phyloP scores from a whole-genome alignment of 2,113 vertebrate species.

The Oryzias woworae region DNA sequence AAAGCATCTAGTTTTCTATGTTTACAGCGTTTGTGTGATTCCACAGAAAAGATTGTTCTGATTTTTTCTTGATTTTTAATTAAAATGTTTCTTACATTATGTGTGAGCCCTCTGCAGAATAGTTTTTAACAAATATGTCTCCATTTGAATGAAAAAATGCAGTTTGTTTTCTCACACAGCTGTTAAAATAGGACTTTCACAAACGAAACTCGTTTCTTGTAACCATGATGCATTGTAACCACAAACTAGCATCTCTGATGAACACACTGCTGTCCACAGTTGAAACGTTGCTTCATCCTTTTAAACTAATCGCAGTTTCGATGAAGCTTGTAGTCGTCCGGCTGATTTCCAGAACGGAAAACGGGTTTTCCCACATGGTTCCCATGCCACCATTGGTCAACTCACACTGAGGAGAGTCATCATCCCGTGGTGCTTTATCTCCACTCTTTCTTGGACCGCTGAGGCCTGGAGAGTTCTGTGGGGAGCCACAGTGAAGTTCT shows the following conservation, averaged over 20 bases:
- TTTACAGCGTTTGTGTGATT: no score
- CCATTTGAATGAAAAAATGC: no score
- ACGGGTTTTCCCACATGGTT: constrained; percentile 12
- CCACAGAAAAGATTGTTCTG: no score
- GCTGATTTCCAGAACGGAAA: constrained; percentile 20
- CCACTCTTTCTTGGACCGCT: constrained; percentile 26
- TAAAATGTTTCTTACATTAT: no score
- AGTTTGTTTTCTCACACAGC: no score
- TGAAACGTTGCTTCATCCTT: constrained; percentile 3
- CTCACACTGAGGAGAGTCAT: constrained; percentile 13
- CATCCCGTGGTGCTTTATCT: constrained; percentile 29
- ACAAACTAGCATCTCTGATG: constrained; percentile 11
- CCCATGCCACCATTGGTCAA: background rate
- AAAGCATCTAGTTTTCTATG: no score
- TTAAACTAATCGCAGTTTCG: constrained; percentile 12
- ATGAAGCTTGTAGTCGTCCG: background rate
- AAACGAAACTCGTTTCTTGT: background rate
- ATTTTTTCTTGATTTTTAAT: no score
- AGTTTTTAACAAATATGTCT: no score
- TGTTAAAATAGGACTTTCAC: background rate
- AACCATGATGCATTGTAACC: background rate
- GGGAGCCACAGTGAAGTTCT: constrained; percentile 32
- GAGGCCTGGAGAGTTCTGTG: constrained; percentile 11
- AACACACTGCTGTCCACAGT: background rate
- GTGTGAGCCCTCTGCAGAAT: no score